Evolutionary conservation across 2,797 vertebrate genomes (phyloP).

Genomic region (Lateolabrax maculatus): DNA sequence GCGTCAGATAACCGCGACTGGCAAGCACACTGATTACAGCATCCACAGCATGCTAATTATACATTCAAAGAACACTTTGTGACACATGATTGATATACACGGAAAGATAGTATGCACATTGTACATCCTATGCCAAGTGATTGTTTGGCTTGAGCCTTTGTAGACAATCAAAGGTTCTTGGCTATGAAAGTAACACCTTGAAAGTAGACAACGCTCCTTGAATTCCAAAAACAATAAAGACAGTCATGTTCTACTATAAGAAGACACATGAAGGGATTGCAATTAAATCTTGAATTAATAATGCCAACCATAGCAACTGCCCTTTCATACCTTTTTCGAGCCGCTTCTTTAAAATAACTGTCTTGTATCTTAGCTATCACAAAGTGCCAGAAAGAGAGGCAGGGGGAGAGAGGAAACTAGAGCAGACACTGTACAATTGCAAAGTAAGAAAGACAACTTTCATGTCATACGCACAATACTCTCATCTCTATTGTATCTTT

Average conservation of each 20-base stretch:
- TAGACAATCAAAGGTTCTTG: constrained; percentile 71
- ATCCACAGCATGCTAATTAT: constrained; percentile 64
- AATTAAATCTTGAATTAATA: constrained; percentile 73
- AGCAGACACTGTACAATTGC: constrained; percentile 4
- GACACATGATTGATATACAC: constrained; percentile 67
- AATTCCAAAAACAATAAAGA: constrained; percentile 57
- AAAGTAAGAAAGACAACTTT: constrained; percentile 34
- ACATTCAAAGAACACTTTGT: constrained; percentile 68
- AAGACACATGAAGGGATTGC: constrained; percentile 55
- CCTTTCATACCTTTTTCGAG: constrained; percentile 48
- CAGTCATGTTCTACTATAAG: constrained; percentile 45
- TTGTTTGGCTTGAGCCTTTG: constrained; percentile 67
- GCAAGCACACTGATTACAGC: constrained; percentile 57
- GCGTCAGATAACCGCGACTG: constrained; percentile 58
- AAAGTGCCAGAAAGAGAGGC: constrained; percentile 2
- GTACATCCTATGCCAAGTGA: constrained; percentile 56
- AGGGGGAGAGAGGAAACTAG: background rate
- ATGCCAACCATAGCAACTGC: constrained; percentile 35
- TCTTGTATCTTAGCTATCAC: background rate
- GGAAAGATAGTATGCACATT: constrained; percentile 59
- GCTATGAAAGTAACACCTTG: constrained; percentile 65
- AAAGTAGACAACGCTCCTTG: constrained; percentile 59
- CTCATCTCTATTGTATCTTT: constrained; percentile 32
- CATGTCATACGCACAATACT: constrained; percentile 37
- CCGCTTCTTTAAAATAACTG: constrained; percentile 45